These are phyloP conservation scores for Echinarachnius parma DNA, from an alignment of 53 echinoderm and acorn worm genomes.

Conservation along the genomic window DNA sequence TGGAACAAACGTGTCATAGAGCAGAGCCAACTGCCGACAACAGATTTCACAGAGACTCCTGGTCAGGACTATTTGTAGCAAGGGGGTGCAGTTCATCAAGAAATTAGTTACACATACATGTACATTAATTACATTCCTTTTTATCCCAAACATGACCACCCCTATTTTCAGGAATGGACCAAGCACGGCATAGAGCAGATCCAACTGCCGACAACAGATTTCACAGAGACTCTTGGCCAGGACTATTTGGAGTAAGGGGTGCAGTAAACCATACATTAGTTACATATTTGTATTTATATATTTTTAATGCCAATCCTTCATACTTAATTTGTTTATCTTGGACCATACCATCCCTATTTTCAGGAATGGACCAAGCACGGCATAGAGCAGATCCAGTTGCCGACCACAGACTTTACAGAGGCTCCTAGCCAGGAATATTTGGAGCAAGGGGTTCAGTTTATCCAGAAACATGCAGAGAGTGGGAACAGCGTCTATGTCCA, in stretches of 20 bases:
- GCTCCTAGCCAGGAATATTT: slow-evolving; percentile 76
- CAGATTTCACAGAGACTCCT: slow-evolving; percentile 72
- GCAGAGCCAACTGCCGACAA: slow-evolving; percentile 60
- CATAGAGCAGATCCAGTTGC: slow-evolving; percentile 64
- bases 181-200: slow-evolving; percentile 66
- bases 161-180: slow-evolving; percentile 71
- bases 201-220: slow-evolving; percentile 81
- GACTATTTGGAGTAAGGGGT: slow-evolving; percentile 76
- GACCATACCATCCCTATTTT: not conserved
- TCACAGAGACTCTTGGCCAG: slow-evolving; percentile 73
- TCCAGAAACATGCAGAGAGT: slow-evolving; percentile 58
- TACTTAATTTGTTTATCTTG: too few relatives aligned
- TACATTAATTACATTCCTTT: not conserved
- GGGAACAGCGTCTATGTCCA: slow-evolving; percentile 84
- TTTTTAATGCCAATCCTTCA: too few relatives aligned
- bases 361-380: slow-evolving; percentile 87
- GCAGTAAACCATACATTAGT: too few relatives aligned
- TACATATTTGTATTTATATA: too few relatives aligned
- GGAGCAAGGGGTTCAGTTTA: slow-evolving; percentile 78
- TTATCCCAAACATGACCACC: too few relatives aligned
- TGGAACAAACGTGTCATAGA: slow-evolving; percentile 68
- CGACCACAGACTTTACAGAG: slow-evolving; percentile 83
- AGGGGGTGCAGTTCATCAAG: too few relatives aligned
- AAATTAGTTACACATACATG: slow-evolving; percentile 13
- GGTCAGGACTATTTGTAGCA: slow-evolving; percentile 57